These are phyloP conservation scores for Gadus macrocephalus DNA, from an alignment of 2,113 vertebrate species.

Conservation along the genomic window DNA sequence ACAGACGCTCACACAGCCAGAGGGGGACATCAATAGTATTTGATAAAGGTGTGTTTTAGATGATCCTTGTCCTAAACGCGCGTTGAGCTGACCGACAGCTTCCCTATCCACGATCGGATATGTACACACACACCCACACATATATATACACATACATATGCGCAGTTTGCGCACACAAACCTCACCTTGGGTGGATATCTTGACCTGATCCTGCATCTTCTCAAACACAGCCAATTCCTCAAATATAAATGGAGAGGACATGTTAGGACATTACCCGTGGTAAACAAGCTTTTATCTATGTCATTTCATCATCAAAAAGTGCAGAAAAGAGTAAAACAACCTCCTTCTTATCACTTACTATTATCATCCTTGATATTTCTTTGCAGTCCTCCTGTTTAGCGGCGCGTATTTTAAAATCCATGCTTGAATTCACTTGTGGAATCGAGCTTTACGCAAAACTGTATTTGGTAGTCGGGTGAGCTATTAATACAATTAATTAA, in stretches of 20 bases:
- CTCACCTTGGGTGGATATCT: conserved; percentile 67
- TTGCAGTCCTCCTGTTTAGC: conserved; percentile 63
- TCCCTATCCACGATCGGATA: not conserved
- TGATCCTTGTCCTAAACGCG: too few relatives aligned
- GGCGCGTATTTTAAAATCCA: conserved; percentile 62
- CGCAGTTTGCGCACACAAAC: not conserved
- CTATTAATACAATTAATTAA: too few relatives aligned
- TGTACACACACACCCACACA: too few relatives aligned
- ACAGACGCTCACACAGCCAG: too few relatives aligned
- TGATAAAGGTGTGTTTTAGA: too few relatives aligned
- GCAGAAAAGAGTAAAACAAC: not conserved
- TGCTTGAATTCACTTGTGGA: conserved; percentile 17
- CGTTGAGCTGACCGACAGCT: too few relatives aligned
- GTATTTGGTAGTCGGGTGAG: too few relatives aligned
- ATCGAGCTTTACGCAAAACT: too few relatives aligned
- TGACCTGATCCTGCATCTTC: conserved; percentile 69
- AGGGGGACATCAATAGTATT: too few relatives aligned
- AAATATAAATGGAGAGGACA: not conserved
- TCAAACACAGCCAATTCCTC: conserved; percentile 72
- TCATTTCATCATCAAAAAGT: not conserved
- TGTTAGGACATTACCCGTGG: not conserved
- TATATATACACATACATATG: not conserved
- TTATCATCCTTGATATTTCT: conserved; percentile 69
- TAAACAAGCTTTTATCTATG: not conserved
- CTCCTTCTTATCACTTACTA: conserved; percentile 48